Conservation (phyloP, 2,113 vertebrate species). For the Daphoenositta chrysoptera region DNA sequence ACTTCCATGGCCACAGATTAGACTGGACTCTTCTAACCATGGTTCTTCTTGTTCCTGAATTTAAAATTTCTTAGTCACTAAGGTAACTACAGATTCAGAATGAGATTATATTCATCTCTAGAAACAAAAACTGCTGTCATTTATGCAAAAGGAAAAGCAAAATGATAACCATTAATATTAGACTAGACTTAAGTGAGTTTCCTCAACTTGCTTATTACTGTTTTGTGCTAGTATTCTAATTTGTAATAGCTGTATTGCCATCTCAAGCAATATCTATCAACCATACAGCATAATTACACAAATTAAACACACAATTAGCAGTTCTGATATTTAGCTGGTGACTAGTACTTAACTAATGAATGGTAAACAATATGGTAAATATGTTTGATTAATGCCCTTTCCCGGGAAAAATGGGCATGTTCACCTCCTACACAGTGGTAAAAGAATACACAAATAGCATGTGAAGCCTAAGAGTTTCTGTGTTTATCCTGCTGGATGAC, state of each 20-base stretch:
- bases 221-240: not conserved
- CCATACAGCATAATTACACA: not conserved
- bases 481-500: not conserved
- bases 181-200: not conserved
- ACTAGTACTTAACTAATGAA: not conserved
- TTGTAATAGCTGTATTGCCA: not conserved
- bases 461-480: not conserved
- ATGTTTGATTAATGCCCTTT: not conserved
- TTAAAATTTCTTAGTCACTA: not conserved
- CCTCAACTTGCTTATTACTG: not conserved
- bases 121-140: not conserved
- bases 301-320: not conserved
- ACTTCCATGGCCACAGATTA: not conserved
- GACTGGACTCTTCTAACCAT: not conserved
- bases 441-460: not conserved
- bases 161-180: not conserved
- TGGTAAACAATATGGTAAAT: not conserved
- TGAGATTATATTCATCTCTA: not conserved
- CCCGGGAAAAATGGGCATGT: not conserved
- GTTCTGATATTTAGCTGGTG: not conserved
- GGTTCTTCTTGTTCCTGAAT: not conserved
- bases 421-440: not conserved
- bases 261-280: not conserved
- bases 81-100: not conserved
- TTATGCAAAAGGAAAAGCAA: not conserved